Conservation (phyloP, 2,888 invertebrate genomes). For the Sarcophaga subvicina region DNA sequence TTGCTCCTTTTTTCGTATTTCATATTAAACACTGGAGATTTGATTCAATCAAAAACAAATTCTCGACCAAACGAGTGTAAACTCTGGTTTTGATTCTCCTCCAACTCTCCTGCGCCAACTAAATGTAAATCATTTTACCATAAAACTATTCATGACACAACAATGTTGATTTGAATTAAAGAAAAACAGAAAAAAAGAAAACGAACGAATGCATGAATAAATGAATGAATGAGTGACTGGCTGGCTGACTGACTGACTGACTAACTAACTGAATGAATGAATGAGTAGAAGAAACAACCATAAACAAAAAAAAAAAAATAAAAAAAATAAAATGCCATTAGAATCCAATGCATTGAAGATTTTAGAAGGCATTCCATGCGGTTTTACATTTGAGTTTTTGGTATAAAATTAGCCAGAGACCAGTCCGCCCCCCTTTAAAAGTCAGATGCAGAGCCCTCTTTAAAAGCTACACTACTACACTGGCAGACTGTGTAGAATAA, state of each 20-base stretch:
- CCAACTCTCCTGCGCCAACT: neutral
- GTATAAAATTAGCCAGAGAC: constrained; percentile 34
- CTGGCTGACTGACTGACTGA: neutral
- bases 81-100: neutral
- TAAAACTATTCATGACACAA: constrained; percentile 55
- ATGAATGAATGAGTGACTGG: neutral
- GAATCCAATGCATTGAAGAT: neutral
- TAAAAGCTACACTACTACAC: no score
- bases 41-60: constrained; percentile 51
- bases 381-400: constrained; percentile 37
- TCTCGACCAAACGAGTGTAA: constrained; percentile 21
- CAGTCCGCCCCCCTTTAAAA: neutral
- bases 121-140: constrained; percentile 52
- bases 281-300: neutral
- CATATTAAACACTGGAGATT: constrained; percentile 33
- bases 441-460: no score
- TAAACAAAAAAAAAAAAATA: neutral
- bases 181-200: neutral
- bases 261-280: neutral
- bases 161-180: constrained; percentile 33
- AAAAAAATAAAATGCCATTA: no score
- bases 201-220: neutral
- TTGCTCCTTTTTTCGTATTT: neutral
- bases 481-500: no score
- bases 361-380: constrained; percentile 30